These are phyloP conservation scores for Leptinotarsa undecemlineata DNA, from an alignment of 1,140 invertebrate genomes.

Conservation along the genomic window DNA sequence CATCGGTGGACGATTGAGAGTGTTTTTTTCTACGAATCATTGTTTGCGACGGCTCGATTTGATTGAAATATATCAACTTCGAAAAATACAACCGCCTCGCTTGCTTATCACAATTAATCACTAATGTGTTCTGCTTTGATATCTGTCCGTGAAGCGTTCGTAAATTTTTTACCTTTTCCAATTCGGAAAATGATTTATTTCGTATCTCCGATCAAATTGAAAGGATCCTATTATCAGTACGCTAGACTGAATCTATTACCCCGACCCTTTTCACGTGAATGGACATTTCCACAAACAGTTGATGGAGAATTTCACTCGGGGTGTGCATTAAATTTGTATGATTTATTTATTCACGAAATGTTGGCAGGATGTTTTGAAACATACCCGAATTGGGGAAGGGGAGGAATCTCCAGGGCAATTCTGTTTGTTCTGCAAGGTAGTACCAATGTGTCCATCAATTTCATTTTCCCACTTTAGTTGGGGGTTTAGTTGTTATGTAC, in stretches of 20 bases:
- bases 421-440: too few species aligned
- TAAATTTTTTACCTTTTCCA: constrained; percentile 43
- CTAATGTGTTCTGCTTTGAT: constrained; percentile 44
- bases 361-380: too few species aligned
- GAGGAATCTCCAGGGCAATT: too few species aligned
- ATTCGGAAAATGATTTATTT: constrained; percentile 47
- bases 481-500: too few species aligned
- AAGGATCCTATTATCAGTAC: constrained; percentile 19
- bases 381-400: too few species aligned
- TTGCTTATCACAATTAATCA: constrained; percentile 52
- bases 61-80: constrained; percentile 51
- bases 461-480: too few species aligned
- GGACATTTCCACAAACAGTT: constrained; percentile 15
- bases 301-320: background rate
- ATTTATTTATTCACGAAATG: background rate
- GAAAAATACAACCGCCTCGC: constrained; percentile 45
- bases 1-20: constrained; percentile 43
- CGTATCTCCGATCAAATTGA: constrained; percentile 36
- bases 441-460: too few species aligned
- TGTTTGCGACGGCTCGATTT: constrained; percentile 48
- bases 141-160: constrained; percentile 42
- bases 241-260: constrained; percentile 17
- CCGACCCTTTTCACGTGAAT: constrained; percentile 23
- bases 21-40: constrained; percentile 51
- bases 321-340: background rate